phyloP scores from a whole-genome alignment of 2,113 vertebrate species.

The Echinops telfairi region DNA sequence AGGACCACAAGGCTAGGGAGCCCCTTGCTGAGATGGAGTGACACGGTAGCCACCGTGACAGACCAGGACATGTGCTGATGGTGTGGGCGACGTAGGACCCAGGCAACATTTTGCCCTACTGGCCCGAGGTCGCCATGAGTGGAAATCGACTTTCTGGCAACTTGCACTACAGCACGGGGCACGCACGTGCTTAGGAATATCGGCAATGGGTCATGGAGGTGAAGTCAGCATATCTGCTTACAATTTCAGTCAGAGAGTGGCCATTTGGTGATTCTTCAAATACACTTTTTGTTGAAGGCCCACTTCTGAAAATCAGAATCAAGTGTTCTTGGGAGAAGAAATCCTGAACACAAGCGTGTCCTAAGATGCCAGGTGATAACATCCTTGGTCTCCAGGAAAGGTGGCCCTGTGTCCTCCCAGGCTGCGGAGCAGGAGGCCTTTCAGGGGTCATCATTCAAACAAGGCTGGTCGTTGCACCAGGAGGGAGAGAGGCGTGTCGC shows the following conservation, averaged over 20 bases:
- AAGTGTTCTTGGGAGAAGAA: neutral
- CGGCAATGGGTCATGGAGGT: neutral
- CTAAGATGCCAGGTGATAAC: neutral
- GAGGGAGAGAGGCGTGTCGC: conserved; percentile 67
- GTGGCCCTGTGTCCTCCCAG: conserved; percentile 37
- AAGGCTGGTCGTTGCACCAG: conserved; percentile 44
- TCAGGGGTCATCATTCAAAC: conserved; percentile 76
- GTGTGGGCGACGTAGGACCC: neutral
- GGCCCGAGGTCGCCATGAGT: neutral
- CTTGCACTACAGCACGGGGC: neutral
- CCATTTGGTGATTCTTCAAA: conserved; percentile 24
- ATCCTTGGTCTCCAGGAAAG: conserved; percentile 11
- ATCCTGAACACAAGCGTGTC: neutral
- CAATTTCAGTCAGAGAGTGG: conserved; percentile 2
- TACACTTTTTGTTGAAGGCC: neutral
- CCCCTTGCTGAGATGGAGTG: neutral
- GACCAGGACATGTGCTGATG: neutral
- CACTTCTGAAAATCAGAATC: neutral
- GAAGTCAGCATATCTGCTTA: conserved; percentile 19
- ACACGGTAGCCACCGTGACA: neutral
- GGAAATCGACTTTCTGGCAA: neutral
- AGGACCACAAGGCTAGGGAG: neutral
- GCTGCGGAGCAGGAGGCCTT: conserved; percentile 50
- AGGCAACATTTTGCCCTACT: neutral
- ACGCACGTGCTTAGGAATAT: neutral